A percentile compares a stretch with the other conserved stretches of the same genome.
Conservation (phyloP, 2,888 invertebrate genomes). For the Antitype chi region DNA sequence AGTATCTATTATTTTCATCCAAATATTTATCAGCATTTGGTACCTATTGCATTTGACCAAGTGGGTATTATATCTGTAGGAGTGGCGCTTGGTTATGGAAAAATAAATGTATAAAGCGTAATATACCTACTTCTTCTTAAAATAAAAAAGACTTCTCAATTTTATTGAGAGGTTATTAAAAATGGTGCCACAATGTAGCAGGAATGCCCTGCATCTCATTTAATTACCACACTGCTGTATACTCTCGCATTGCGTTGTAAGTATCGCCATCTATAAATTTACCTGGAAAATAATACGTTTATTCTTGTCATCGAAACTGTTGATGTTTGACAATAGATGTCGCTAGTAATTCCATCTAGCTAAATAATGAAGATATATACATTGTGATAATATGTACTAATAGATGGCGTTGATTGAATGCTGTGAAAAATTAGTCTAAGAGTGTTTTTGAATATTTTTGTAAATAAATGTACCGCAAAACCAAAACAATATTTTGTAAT, state of each 20-base stretch:
- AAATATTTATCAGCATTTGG: not conserved
- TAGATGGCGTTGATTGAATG: conserved; percentile 36
- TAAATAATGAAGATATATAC: not conserved
- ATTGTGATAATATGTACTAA: not conserved
- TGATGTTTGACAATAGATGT: conserved; percentile 39
- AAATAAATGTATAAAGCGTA: not conserved
- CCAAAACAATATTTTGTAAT: not conserved
- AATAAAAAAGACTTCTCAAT: not conserved
- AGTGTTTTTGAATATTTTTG: not conserved
- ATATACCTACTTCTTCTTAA: not conserved
- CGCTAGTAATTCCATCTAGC: conserved; percentile 20
- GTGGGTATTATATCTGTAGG: not conserved
- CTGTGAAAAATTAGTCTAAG: not conserved
- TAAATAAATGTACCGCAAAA: not conserved
- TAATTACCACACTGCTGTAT: too few species aligned
- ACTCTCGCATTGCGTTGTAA: not conserved
- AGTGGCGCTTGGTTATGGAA: not conserved
- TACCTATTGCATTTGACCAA: not conserved
- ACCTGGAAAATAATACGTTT: not conserved
- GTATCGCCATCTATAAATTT: conserved; percentile 37
- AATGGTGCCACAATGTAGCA: not conserved
- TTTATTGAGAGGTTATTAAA: not conserved
- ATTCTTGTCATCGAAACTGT: not conserved
- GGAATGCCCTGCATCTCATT: not conserved
- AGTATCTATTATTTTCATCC: not conserved